Evolutionary conservation across 2,888 invertebrate genomes (phyloP).

Genomic region (Pseudococcus viburni): DNA sequence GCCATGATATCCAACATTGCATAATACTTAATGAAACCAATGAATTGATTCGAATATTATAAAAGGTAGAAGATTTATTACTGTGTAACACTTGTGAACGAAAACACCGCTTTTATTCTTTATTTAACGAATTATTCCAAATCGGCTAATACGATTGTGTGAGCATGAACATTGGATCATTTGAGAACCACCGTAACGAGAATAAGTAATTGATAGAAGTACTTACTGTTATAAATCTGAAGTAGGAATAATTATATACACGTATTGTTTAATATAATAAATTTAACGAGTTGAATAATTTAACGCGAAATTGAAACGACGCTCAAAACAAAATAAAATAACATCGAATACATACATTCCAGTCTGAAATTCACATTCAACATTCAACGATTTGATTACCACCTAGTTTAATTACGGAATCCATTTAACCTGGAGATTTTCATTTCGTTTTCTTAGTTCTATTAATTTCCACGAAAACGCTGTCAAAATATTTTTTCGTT

Average conservation of each 20-base stretch:
- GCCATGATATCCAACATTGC: not conserved
- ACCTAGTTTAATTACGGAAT: too few relatives aligned
- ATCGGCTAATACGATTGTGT: slow-evolving; percentile 19
- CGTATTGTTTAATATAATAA: not conserved
- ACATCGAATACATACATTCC: not conserved
- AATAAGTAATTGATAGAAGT: not conserved
- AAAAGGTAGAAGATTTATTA: not conserved
- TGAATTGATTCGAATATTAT: not conserved
- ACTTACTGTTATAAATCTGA: not conserved
- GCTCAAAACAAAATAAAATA: slow-evolving; percentile 20
- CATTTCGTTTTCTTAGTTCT: too few relatives aligned
- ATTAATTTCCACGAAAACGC: too few relatives aligned
- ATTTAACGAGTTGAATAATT: not conserved
- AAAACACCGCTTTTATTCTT: not conserved
- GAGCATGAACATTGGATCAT: not conserved
- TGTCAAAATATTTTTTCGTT: too few relatives aligned
- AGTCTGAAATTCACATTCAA: not conserved
- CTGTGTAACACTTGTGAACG: not conserved
- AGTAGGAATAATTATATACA: not conserved
- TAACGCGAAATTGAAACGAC: not conserved
- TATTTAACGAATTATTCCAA: not conserved
- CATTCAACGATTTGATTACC: too few relatives aligned
- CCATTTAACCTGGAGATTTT: too few relatives aligned
- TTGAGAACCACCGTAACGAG: not conserved
- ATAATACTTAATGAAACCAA: not conserved